phyloP scores from a whole-genome alignment of 2,113 vertebrate species.

The Mormyrus iriodes region DNA sequence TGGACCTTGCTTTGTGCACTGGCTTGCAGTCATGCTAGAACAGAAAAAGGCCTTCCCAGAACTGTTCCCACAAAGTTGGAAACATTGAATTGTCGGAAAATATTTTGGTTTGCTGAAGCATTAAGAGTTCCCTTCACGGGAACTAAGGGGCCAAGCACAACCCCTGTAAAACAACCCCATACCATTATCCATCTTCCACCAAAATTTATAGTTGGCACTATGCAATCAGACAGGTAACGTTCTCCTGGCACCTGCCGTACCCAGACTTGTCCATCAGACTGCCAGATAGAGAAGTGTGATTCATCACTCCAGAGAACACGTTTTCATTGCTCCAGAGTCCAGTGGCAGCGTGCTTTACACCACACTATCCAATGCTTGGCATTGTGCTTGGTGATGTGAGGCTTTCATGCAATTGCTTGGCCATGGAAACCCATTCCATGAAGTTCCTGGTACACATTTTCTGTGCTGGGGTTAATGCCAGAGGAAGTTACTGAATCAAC shows the following conservation, averaged over 20 bases:
- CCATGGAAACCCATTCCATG: too few species aligned
- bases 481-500: neutral
- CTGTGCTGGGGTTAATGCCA: neutral
- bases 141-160: neutral
- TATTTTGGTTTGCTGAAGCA: neutral
- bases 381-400: too few species aligned
- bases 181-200: neutral
- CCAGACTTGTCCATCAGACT: neutral
- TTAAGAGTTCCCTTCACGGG: neutral
- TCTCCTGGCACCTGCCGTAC: neutral
- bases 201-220: neutral
- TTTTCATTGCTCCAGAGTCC: neutral
- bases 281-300: neutral
- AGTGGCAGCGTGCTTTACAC: neutral
- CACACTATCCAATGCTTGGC: too few species aligned
- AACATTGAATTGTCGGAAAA: neutral
- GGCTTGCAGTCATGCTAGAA: neutral
- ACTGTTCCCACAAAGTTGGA: neutral
- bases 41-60: neutral
- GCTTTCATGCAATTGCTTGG: too few species aligned
- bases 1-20: neutral
- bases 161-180: neutral
- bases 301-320: neutral
- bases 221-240: neutral
- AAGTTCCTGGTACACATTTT: too few species aligned